Percentiles rank a stretch among this genome's conserved stretches.
Conservation (phyloP, 2,113 vertebrate genomes). For the Pterocles gutturalis region DNA sequence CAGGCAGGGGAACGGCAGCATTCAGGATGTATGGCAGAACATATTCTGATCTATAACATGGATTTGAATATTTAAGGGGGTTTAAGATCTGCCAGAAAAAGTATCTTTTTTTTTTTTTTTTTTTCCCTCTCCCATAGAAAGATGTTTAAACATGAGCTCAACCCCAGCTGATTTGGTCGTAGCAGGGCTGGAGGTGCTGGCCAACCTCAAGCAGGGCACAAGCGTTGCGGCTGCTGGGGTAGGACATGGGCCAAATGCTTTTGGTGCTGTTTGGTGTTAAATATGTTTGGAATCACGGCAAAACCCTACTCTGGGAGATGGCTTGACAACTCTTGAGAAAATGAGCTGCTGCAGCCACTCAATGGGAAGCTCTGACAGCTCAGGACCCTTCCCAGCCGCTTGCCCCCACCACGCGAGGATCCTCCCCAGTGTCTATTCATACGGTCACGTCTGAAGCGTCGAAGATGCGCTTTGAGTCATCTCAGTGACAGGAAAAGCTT, state of each 20-base stretch:
- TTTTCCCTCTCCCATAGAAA: background rate
- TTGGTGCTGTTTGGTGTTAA: background rate
- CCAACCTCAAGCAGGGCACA: background rate
- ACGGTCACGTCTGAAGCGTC: fast-evolving
- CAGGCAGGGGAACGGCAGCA: fast-evolving
- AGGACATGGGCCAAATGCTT: background rate
- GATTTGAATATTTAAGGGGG: background rate
- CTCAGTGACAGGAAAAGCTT: background rate
- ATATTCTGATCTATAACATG: background rate
- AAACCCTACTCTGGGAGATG: background rate
- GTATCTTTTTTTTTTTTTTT: background rate
- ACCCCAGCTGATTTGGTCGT: background rate
- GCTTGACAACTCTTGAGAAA: background rate
- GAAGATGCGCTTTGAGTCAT: background rate
- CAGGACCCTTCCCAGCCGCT: background rate
- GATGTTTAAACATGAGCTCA: background rate
- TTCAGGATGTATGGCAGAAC: background rate
- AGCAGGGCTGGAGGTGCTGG: background rate
- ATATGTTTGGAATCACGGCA: background rate
- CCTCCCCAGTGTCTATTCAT: background rate
- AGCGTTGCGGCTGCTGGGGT: fast-evolving
- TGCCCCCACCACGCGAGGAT: background rate
- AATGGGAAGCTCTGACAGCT: background rate
- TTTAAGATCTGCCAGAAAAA: background rate
- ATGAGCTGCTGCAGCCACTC: fast-evolving